These are phyloP conservation scores for Schlechtendalia chinensis DNA, from an alignment of 1,140 invertebrate species.

Conservation along the genomic window DNA sequence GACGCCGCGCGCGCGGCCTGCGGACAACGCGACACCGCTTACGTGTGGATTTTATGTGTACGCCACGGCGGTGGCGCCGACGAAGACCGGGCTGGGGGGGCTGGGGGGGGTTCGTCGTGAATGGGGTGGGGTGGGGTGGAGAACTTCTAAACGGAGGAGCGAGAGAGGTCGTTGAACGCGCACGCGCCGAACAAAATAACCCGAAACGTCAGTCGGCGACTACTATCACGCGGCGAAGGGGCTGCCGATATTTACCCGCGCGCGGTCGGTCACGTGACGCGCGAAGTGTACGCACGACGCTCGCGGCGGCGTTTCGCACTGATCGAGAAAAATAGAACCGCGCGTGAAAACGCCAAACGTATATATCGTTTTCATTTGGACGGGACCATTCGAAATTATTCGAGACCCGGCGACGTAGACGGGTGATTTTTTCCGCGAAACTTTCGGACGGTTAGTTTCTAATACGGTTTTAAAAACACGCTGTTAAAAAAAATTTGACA, in stretches of 20 bases:
- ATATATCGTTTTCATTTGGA: too few relatives aligned
- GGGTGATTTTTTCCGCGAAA: too few relatives aligned
- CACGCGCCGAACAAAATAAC: conserved; percentile 36
- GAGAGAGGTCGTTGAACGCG: conserved; percentile 47
- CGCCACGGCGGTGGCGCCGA: too few relatives aligned
- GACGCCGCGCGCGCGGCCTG: conserved; percentile 1
- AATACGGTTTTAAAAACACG: too few relatives aligned
- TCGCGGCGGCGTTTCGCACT: neutral
- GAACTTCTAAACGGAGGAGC: conserved; percentile 8
- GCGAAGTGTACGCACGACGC: neutral
- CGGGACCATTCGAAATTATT: too few relatives aligned
- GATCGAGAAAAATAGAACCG: neutral
- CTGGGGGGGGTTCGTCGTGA: neutral
- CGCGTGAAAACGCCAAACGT: too few relatives aligned
- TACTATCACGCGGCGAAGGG: neutral
- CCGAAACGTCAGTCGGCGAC: neutral
- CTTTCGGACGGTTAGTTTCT: too few relatives aligned
- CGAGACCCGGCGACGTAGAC: too few relatives aligned
- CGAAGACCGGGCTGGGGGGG: neutral
- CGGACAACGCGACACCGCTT: conserved; percentile 14
- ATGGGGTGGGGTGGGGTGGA: neutral
- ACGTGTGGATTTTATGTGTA: neutral
- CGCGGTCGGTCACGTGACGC: conserved; percentile 24
- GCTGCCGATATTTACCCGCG: neutral
- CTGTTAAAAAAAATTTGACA: too few relatives aligned